These are phyloP conservation scores for Unio pictorum DNA, from an alignment of 2,888 invertebrate genomes.

Conservation along the genomic window DNA sequence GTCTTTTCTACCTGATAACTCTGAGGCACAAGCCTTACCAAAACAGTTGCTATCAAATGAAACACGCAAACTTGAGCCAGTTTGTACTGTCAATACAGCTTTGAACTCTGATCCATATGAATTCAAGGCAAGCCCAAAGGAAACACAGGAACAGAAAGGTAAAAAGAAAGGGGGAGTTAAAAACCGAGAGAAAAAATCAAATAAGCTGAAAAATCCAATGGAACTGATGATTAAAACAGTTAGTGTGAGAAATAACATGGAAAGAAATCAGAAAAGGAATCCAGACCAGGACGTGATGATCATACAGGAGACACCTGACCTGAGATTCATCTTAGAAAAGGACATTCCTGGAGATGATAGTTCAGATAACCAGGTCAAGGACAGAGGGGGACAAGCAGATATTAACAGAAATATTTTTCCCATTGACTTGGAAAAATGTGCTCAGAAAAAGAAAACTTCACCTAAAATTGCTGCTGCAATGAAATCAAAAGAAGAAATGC, in stretches of 20 bases:
- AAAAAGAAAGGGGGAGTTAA: slow-evolving; percentile 13
- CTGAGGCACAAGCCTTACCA: slow-evolving; percentile 1
- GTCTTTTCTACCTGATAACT: not conserved
- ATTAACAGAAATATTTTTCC: too few relatives aligned
- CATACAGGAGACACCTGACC: not conserved
- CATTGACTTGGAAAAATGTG: too few relatives aligned
- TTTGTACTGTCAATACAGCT: not conserved
- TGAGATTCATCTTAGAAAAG: not conserved
- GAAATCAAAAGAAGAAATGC: slow-evolving; percentile 26
- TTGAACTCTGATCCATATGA: slow-evolving; percentile 51
- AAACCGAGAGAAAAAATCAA: slow-evolving; percentile 12
- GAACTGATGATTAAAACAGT: not conserved
- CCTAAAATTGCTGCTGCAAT: too few relatives aligned
- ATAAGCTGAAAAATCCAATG: slow-evolving; percentile 3
- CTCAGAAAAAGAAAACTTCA: too few relatives aligned
- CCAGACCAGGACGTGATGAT: not conserved
- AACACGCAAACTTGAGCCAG: not conserved
- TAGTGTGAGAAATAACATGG: not conserved
- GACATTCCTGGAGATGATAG: not conserved
- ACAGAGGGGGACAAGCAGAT: not conserved
- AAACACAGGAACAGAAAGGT: slow-evolving; percentile 18
- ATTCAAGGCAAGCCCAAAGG: slow-evolving; percentile 54
- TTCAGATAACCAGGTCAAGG: not conserved
- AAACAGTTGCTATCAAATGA: not conserved
- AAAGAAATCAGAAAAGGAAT: not conserved